phyloP scores from a whole-genome alignment of 1,140 invertebrate species.

The Drosophila tristis region DNA sequence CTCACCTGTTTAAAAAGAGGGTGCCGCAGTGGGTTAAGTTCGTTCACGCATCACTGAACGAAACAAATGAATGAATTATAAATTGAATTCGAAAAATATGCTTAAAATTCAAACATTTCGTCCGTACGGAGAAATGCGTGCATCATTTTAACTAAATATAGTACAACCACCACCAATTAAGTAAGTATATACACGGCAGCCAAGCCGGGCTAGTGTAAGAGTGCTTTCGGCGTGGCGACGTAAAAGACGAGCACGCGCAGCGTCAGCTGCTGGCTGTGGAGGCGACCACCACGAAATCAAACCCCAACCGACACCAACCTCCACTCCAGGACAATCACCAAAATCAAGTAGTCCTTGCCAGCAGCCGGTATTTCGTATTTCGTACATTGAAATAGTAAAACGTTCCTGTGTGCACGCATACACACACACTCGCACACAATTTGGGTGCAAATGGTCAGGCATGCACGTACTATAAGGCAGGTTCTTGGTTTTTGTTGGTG shows the following conservation, averaged over 20 bases:
- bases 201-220: background rate
- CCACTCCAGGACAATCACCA: slow-evolving; percentile 8
- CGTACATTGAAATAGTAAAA: slow-evolving; percentile 44
- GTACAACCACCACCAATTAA: background rate
- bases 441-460: slow-evolving; percentile 27
- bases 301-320: slow-evolving; percentile 47
- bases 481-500: background rate
- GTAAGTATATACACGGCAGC: background rate
- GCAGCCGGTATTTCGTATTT: slow-evolving; percentile 57
- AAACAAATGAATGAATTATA: slow-evolving; percentile 24
- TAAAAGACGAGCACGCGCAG: slow-evolving; percentile 72
- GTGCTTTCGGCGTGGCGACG: slow-evolving; percentile 48
- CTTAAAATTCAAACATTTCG: slow-evolving; percentile 24
- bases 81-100: slow-evolving; percentile 52
- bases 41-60: background rate
- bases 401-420: slow-evolving; percentile 17
- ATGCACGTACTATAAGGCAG: slow-evolving; percentile 16
- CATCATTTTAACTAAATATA: too few species aligned
- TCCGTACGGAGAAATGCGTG: background rate
- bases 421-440: slow-evolving; percentile 15
- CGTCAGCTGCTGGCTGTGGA: slow-evolving; percentile 66
- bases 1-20: background rate
- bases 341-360: slow-evolving; percentile 30
- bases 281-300: slow-evolving; percentile 29
- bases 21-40: background rate